Percentiles rank a stretch among this genome's conserved stretches.
Evolutionary conservation across 2,888 invertebrate genomes (phyloP).

Genomic region (Netelia inedita): DNA sequence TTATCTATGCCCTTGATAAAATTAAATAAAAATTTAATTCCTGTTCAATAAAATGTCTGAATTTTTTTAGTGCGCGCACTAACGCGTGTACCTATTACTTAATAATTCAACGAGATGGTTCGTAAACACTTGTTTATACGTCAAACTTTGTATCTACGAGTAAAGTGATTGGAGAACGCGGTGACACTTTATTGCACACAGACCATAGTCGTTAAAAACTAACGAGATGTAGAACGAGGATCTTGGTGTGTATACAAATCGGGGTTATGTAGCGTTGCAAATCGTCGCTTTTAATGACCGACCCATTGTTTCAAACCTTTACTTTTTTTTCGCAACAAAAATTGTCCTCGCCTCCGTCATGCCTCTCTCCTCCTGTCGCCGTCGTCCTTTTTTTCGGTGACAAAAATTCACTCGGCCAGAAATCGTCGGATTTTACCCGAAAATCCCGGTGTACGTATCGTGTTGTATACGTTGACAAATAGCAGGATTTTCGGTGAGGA

Average conservation of each 20-base stretch:
- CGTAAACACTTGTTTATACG: too few species aligned
- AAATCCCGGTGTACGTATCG: neutral
- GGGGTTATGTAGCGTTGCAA: slow-evolving; percentile 19
- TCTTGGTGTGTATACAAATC: slow-evolving; percentile 9
- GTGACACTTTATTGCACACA: neutral
- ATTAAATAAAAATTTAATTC: too few species aligned
- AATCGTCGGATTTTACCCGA: neutral
- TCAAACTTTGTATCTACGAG: too few species aligned
- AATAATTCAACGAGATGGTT: too few species aligned
- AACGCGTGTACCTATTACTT: too few species aligned
- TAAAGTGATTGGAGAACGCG: neutral
- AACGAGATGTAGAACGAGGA: slow-evolving; percentile 22
- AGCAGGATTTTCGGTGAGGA: neutral
- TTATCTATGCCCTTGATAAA: too few species aligned
- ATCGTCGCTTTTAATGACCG: slow-evolving; percentile 50
- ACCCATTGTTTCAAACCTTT: slow-evolving; percentile 32
- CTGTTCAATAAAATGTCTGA: too few species aligned
- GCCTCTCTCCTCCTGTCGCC: neutral
- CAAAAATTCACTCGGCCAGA: neutral
- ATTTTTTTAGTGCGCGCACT: too few species aligned
- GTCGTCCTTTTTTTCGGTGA: slow-evolving; percentile 12
- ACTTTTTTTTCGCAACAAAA: slow-evolving; percentile 5
- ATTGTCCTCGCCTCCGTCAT: too few species aligned
- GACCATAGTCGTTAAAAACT: slow-evolving; percentile 22
- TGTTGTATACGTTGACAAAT: neutral